Percentiles rank a stretch among this genome's conserved stretches.
Evolutionary conservation across 2,797 vertebrate species (phyloP).

Genomic region (Characodon lateralis): DNA sequence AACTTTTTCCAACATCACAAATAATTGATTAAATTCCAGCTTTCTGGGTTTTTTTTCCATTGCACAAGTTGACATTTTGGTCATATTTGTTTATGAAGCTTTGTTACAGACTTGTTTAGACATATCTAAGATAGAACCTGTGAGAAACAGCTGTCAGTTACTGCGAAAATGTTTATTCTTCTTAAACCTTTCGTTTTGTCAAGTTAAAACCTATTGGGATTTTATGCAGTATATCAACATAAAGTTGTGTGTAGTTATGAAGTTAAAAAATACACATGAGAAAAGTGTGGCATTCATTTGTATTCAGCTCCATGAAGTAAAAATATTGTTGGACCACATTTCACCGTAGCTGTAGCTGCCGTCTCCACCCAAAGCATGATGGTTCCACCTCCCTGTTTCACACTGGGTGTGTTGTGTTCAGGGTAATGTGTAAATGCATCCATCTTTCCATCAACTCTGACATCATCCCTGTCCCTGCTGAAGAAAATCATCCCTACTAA

Average conservation of each 20-base stretch:
- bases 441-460: background rate
- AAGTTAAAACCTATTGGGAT: background rate
- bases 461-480: no score
- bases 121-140: background rate
- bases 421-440: background rate
- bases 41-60: background rate
- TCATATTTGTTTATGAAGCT: background rate
- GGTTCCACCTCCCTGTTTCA: background rate
- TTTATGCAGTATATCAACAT: no score
- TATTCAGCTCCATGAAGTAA: no score
- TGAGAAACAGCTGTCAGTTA: background rate
- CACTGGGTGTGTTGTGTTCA: background rate
- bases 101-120: background rate
- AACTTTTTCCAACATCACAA: conserved; percentile 12
- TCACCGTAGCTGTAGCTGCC: no score
- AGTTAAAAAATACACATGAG: no score
- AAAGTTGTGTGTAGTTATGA: background rate
- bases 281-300: no score
- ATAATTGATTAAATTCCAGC: background rate
- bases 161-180: background rate
- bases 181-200: background rate
- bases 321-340: no score
- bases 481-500: background rate
- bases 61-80: background rate
- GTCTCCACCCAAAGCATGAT: background rate